A percentile compares a stretch with the other conserved stretches of the same genome.
These are phyloP conservation scores for Dryobota labecula DNA, from an alignment of 2,888 invertebrate genomes.

Conservation along the genomic window DNA sequence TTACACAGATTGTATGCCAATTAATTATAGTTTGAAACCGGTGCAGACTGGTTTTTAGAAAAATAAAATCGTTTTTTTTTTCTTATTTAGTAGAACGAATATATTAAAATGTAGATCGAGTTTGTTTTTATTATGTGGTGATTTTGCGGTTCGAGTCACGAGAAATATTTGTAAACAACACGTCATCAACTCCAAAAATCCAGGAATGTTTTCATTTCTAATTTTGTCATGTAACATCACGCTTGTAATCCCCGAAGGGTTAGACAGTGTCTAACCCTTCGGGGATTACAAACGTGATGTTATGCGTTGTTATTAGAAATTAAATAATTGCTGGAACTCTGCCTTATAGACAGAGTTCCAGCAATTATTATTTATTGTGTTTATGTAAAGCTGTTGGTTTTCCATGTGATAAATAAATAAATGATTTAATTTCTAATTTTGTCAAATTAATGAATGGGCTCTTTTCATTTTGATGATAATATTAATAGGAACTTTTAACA, in stretches of 20 bases:
- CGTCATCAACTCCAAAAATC: conserved; percentile 10
- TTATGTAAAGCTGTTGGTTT: too few relatives aligned
- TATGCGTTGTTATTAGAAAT: too few relatives aligned
- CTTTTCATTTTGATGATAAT: background rate
- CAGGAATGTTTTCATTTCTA: background rate
- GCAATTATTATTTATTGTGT: too few relatives aligned
- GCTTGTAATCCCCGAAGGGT: too few relatives aligned
- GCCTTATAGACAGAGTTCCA: too few relatives aligned
- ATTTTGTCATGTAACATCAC: too few relatives aligned
- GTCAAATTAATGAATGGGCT: background rate
- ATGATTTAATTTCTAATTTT: too few relatives aligned
- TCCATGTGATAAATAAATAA: too few relatives aligned
- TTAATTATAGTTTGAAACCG: conserved; percentile 15
- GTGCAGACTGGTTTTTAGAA: conserved; percentile 20
- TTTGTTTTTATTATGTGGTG: conserved; percentile 1
- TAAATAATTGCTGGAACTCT: too few relatives aligned
- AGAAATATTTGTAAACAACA: conserved; percentile 9
- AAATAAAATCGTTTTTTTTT: conserved; percentile 16
- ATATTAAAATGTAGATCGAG: conserved; percentile 21
- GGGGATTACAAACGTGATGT: too few relatives aligned
- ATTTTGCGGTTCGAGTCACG: conserved; percentile 11
- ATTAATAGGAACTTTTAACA: too few relatives aligned
- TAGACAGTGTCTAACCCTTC: too few relatives aligned
- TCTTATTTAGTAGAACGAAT: background rate
- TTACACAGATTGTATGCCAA: conserved; percentile 7